Evolutionary conservation across 2,888 invertebrate species (phyloP), one percentile per base, ranked within the genome.

Genomic region (Apoda limacodes): DNA sequence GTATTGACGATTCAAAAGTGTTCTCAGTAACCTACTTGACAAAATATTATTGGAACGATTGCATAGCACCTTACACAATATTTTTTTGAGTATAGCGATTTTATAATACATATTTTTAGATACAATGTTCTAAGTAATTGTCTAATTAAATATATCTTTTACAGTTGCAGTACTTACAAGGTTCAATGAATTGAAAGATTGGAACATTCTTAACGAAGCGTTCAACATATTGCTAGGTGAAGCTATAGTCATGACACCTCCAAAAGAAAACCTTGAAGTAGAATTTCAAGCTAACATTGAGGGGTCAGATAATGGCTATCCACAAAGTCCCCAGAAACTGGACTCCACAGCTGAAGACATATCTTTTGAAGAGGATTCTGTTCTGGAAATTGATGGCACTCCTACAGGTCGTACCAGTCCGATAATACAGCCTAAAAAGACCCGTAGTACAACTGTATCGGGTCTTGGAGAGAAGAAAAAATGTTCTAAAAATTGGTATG

Each of bases 381-480:
- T 62, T 2, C 61, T 60, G 3, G 75, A 75, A 39, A 74, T 74
- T 32, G 70, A 71, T 32, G 63, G 62, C 0, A 72, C 75, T 0
- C 70, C 75, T 0, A 61, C 62, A 0, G 75, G 74, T 2, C 54
- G 69, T 1, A 57, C 35, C 1, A 80, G 80, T 39, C 80, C 80
- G 5, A 68, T 80, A 29, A 64, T 80, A 47, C 54, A 44, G 5
- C 50, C 48, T 3, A 70, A 56, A 35, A 5, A 20, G 13, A 27
- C n/a, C 10, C 37, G 15, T 22, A 27, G 20, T 10, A 40, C 39
- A 3, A 52, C 43, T 25, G 27, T 48, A 2, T 42, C 50, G n/a
- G 65, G 63, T 37, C 40, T 41, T 9, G 56, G 59, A 32, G 69
- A 70, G 22, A 76, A 75, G 41, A 74, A 71, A 37, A 76, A 75